Evolutionary conservation across 2,888 invertebrate genomes (phyloP).

Genomic region (Augochlorella aurata): DNA sequence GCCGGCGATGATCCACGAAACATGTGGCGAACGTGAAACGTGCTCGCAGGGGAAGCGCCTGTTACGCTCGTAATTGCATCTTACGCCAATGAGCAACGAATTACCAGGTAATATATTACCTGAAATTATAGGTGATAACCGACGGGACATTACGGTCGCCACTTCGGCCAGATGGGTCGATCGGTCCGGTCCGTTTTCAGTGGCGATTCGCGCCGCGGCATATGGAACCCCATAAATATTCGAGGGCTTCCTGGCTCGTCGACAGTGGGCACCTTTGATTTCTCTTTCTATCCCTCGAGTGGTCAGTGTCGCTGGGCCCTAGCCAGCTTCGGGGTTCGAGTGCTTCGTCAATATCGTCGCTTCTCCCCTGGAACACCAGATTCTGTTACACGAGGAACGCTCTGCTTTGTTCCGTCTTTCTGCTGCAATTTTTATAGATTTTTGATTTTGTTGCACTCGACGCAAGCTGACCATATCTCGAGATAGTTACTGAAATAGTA

Average conservation of each 20-base stretch:
- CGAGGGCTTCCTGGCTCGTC: constrained; percentile 54
- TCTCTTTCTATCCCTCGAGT: constrained; percentile 11
- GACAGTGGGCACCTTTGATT: constrained; percentile 31
- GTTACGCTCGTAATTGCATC: constrained; percentile 78
- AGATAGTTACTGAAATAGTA: no score
- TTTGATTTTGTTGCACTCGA: no score
- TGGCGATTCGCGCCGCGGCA: constrained; percentile 73
- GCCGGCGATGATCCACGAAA: constrained; percentile 59
- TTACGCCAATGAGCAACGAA: constrained; percentile 79
- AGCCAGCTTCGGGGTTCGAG: neutral
- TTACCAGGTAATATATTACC: constrained; percentile 81
- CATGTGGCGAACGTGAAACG: constrained; percentile 75
- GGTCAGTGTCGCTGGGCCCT: constrained; percentile 15
- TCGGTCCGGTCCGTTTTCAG: constrained; percentile 66
- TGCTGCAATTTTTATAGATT: no score
- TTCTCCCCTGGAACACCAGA: no score
- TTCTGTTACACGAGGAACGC: neutral
- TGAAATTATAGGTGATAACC: constrained; percentile 81
- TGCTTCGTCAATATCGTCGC: neutral
- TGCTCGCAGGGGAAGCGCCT: constrained; percentile 63
- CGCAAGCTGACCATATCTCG: no score
- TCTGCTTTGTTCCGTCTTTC: neutral
- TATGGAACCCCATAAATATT: constrained; percentile 78
- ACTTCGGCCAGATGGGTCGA: constrained; percentile 79
- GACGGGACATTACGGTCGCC: constrained; percentile 78